Base-by-base conservation (phyloP, 2,113 vertebrate genomes). In the Rhegmatorhina hoffmannsi region DNA sequence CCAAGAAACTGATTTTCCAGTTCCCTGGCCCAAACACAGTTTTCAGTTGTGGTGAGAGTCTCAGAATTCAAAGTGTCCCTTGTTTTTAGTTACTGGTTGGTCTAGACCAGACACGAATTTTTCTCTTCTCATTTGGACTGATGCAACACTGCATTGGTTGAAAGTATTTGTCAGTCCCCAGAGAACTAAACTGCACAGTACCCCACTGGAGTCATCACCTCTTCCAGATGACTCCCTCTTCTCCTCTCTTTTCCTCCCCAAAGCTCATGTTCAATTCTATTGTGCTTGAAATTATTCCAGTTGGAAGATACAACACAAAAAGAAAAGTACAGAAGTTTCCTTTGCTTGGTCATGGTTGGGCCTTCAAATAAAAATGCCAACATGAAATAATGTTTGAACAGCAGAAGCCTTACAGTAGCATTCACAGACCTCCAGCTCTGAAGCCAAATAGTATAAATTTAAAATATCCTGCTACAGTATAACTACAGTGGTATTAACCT, bases 21-120 rank as follows among this genome's bases (percentile, higher is more conserved):
- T 91, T 95, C 89, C 94, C 98, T 98, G 97, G 97, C 97, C 95
- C 91, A 84, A 95, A 64, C 88, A 94, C 78, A 98, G 87, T 95
- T 97, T 96, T 97, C 96, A 97, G 97, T 98, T 98, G 97, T 97
- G 97, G 98, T 97, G 94, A 98, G 94, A 97, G 94, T 88, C 91
- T 94, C 95, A 94, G 94, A 97, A 97, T 98, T 98, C 97, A 97
- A 97, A 98, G 97, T 97, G 82, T 84, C 89, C 96, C 96, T 95
- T 97, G 96, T 96, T 98, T 98, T 98, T 75, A 94, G 96, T 97
- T 97, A 95, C 95, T 98, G 94, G 96, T 97, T 16, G 91, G 97
- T 97, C 95, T 97, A 97, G 97, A 98, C 97, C 95, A 97, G 94
- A 94, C 58, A 55, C 47, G 83, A 90, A 89, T 96, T 96, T 95